Percentiles rank a stretch among this genome's conserved stretches.
These are phyloP conservation scores for Sesia bembeciformis DNA, from an alignment of 2,888 invertebrate species.

Conservation along the genomic window DNA sequence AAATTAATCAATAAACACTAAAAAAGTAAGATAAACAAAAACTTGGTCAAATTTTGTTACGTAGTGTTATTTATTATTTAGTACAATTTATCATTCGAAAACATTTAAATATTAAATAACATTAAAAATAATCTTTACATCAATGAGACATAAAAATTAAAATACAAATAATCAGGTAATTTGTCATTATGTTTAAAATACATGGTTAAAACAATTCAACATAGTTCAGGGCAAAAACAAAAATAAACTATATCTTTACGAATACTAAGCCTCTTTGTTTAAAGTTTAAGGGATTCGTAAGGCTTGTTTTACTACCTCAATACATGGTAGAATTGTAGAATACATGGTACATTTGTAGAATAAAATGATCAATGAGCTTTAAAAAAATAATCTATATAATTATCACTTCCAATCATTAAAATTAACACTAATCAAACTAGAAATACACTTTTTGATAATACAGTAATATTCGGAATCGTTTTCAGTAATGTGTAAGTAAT, in stretches of 20 bases:
- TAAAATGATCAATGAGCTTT: no score
- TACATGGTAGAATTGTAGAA: no score
- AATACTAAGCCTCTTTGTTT: neutral
- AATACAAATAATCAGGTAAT: neutral
- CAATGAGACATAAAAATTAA: neutral
- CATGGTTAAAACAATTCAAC: neutral
- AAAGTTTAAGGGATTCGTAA: no score
- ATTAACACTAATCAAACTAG: neutral
- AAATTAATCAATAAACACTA: no score
- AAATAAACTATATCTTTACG: neutral
- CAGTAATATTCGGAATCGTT: neutral
- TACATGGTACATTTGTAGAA: no score
- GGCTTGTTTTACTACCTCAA: no score
- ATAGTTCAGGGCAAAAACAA: neutral
- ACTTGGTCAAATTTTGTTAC: no score
- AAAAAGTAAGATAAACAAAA: no score
- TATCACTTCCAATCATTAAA: no score
- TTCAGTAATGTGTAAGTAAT: no score
- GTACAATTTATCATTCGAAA: slow-evolving; percentile 35
- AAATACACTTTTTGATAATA: neutral
- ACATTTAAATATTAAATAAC: neutral
- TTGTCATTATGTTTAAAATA: neutral
- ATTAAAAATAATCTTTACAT: neutral
- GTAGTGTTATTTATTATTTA: slow-evolving; percentile 19
- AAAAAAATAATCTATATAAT: no score